Conservation (phyloP, 1,140 invertebrate species). For the Paraescarpia echinospica region DNA sequence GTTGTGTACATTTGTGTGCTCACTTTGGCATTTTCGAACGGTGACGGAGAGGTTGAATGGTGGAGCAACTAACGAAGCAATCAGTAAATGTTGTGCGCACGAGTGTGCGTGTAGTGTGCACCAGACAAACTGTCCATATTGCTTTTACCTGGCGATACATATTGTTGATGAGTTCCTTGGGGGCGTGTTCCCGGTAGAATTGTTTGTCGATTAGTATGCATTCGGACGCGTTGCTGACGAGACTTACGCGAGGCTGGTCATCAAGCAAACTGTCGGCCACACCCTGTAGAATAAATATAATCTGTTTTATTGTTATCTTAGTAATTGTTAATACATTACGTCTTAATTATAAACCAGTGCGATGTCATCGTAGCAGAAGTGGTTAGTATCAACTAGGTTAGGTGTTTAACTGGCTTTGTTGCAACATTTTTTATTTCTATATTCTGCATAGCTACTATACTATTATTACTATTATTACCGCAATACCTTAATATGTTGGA, state of each 20-base stretch:
- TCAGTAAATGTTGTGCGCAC: not conserved
- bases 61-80: too few species aligned
- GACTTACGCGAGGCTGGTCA: slow-evolving; percentile 43
- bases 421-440: not conserved
- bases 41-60: too few species aligned
- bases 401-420: not conserved
- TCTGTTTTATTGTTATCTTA: not conserved
- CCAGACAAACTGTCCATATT: not conserved
- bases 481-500: not conserved
- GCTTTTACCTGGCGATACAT: slow-evolving; percentile 38
- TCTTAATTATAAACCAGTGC: not conserved
- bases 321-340: not conserved
- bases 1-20: too few species aligned
- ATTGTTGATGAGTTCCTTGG: slow-evolving; percentile 36
- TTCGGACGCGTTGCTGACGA: slow-evolving; percentile 38
- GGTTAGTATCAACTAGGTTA: too few species aligned
- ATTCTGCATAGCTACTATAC: not conserved
- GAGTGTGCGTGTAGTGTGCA: not conserved
- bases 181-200: slow-evolving; percentile 35
- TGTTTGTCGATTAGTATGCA: slow-evolving; percentile 35
- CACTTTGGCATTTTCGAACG: too few species aligned
- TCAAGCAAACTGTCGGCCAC: slow-evolving; percentile 38
- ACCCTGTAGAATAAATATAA: slow-evolving; percentile 35
- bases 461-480: too few species aligned
- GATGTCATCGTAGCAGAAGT: not conserved